These are phyloP conservation scores for Hipparchia sbordonii DNA, from an alignment of 2,888 invertebrate species.

Conservation along the genomic window DNA sequence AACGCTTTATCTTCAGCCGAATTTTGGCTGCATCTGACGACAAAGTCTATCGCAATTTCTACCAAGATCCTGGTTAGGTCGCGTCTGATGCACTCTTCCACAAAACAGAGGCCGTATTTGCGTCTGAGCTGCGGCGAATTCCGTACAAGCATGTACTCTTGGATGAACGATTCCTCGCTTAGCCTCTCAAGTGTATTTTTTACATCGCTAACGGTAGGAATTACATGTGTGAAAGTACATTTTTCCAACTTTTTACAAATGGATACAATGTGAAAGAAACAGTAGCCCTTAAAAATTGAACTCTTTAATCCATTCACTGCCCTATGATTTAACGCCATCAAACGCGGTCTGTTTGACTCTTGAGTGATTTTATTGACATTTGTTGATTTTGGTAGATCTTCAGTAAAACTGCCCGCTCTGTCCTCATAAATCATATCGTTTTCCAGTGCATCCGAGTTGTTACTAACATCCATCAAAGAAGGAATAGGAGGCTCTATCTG, in stretches of 20 bases:
- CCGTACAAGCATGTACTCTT: constrained; percentile 57
- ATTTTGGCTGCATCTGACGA: constrained; percentile 38
- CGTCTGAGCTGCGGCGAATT: constrained; percentile 45
- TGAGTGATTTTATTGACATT: constrained; percentile 13
- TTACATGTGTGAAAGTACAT: constrained; percentile 55
- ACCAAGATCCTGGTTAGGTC: constrained; percentile 54
- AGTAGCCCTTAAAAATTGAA: constrained; percentile 52
- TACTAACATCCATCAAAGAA: constrained; percentile 47
- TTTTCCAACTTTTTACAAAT: constrained; percentile 49
- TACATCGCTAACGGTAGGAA: constrained; percentile 40
- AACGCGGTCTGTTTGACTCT: constrained; percentile 21
- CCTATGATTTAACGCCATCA: constrained; percentile 42
- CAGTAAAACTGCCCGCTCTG: constrained; percentile 11
- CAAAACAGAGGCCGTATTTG: constrained; percentile 52
- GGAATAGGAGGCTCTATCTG: constrained; percentile 67
- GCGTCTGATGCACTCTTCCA: constrained; percentile 55
- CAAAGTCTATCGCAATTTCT: constrained; percentile 61
- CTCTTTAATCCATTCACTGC: constrained; percentile 41
- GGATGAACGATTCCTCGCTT: constrained; percentile 50
- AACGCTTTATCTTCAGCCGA: constrained; percentile 43
- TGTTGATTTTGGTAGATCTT: background rate
- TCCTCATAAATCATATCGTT: constrained; percentile 28
- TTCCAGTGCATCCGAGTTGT: constrained; percentile 10
- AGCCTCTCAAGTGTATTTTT: constrained; percentile 31
- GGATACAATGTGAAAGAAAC: constrained; percentile 55